Evolutionary conservation across 2,113 vertebrate species (phyloP).

Genomic region (Sylvilagus bachmani): DNA sequence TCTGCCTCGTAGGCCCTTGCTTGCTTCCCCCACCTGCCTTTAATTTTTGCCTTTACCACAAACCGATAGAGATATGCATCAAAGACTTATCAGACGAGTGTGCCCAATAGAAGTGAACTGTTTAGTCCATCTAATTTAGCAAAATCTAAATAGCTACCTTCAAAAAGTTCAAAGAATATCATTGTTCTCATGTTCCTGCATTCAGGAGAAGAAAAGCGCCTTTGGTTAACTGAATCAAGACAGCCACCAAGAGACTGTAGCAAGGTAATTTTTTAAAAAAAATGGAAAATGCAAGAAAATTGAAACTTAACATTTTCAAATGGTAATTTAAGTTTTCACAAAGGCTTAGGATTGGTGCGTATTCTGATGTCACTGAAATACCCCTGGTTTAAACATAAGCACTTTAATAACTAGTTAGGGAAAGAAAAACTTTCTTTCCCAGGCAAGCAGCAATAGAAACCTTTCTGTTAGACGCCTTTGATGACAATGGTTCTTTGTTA

Average conservation of each 20-base stretch:
- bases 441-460: conserved; percentile 77
- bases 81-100: conserved; percentile 81
- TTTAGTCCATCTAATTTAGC: conserved; percentile 76
- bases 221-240: conserved; percentile 70
- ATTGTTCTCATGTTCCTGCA: conserved; percentile 70
- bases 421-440: conserved; percentile 80
- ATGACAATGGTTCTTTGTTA: conserved; percentile 81
- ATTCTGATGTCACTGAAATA: conserved; percentile 80
- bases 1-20: conserved; percentile 69
- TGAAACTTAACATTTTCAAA: conserved; percentile 75
- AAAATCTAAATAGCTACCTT: conserved; percentile 83
- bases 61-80: conserved; percentile 80
- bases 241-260: conserved; percentile 31
- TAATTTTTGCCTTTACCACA: conserved; percentile 80
- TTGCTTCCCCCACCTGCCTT: conserved; percentile 82
- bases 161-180: conserved; percentile 79
- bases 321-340: conserved; percentile 77
- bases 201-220: background rate
- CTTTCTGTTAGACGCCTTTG: conserved; percentile 70
- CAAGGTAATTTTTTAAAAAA: conserved; percentile 51
- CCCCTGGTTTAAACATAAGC: conserved; percentile 75
- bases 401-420: conserved; percentile 82
- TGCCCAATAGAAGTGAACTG: conserved; percentile 67
- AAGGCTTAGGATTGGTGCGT: conserved; percentile 69
- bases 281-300: conserved; percentile 66